These are phyloP conservation scores for Pandemis cinnamomeana DNA, from an alignment of 2,888 invertebrate species.

Conservation along the genomic window DNA sequence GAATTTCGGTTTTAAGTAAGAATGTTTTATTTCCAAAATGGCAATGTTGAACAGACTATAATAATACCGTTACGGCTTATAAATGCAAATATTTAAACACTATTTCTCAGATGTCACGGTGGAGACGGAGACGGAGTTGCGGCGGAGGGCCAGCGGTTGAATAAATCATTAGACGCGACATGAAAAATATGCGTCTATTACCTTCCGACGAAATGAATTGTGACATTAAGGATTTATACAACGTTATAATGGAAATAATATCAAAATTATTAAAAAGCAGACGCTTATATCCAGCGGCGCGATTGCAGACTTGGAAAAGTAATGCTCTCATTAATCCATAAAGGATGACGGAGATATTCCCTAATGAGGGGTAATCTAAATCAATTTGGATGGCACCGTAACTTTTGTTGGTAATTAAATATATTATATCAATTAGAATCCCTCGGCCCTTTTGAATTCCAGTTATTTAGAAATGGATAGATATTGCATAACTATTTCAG, in stretches of 20 bases:
- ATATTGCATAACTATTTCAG: background rate
- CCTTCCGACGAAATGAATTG: conserved; percentile 16
- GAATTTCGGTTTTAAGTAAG: background rate
- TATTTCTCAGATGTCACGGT: conserved; percentile 18
- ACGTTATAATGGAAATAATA: conserved; percentile 13
- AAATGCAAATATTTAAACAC: conserved; percentile 16
- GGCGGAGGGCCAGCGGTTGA: conserved; percentile 10
- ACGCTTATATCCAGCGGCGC: conserved; percentile 1
- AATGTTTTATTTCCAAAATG: background rate
- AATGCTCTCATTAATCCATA: conserved; percentile 30
- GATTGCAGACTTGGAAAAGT: conserved; percentile 18
- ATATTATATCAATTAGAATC: conserved; percentile 15
- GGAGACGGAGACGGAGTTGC: conserved; percentile 8
- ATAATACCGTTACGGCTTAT: background rate
- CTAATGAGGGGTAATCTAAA: conserved; percentile 37
- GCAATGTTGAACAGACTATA: background rate
- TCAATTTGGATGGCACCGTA: conserved; percentile 33
- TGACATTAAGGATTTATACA: conserved; percentile 21
- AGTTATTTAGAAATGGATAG: background rate
- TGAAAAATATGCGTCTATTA: conserved; percentile 23
- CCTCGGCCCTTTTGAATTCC: conserved; percentile 5
- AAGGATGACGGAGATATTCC: conserved; percentile 37
- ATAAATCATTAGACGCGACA: conserved; percentile 27
- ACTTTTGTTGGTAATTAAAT: conserved; percentile 39
- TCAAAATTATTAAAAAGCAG: conserved; percentile 15